phyloP scores from a whole-genome alignment of 2,888 invertebrate genomes.

The Drosophila yooni region DNA sequence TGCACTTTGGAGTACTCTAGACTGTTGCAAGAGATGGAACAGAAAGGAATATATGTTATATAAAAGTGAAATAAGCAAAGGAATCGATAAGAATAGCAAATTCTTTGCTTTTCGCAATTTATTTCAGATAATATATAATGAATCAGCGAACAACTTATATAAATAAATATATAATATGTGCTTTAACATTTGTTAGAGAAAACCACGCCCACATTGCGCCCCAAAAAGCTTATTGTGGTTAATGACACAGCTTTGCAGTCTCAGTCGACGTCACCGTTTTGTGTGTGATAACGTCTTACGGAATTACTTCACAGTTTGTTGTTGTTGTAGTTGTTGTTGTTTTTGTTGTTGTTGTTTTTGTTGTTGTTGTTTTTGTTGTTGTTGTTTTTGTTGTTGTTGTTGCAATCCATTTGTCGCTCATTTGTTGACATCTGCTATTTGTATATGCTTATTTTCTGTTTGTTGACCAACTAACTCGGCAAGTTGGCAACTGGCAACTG shows the following conservation, averaged over 20 bases:
- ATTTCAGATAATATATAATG: not conserved
- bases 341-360: slow-evolving; percentile 31
- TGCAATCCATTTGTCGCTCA: slow-evolving; percentile 58
- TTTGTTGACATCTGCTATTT: slow-evolving; percentile 60
- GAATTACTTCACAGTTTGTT: slow-evolving; percentile 46
- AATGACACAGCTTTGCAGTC: slow-evolving; percentile 31
- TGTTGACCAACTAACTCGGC: slow-evolving; percentile 42
- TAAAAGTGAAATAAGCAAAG: too few relatives aligned
- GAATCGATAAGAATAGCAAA: not conserved
- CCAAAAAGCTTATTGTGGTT: slow-evolving; percentile 24
- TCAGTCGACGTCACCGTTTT: not conserved
- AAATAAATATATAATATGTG: not conserved
- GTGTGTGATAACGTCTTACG: slow-evolving; percentile 42
- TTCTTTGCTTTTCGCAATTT: not conserved
- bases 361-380: slow-evolving; percentile 17
- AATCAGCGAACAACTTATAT: not conserved
- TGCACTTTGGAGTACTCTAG: not conserved
- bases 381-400: slow-evolving; percentile 32
- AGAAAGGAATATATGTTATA: not conserved
- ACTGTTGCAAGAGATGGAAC: not conserved
- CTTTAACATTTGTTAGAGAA: slow-evolving; percentile 4
- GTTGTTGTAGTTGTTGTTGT: slow-evolving; percentile 15
- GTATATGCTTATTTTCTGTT: slow-evolving; percentile 63
- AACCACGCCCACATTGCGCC: not conserved
- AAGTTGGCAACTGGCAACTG: slow-evolving; percentile 28